Percentiles rank a stretch among this genome's conserved stretches.
phyloP scores from a whole-genome alignment of 2,113 vertebrate genomes.

The Lutjanus erythropterus region DNA sequence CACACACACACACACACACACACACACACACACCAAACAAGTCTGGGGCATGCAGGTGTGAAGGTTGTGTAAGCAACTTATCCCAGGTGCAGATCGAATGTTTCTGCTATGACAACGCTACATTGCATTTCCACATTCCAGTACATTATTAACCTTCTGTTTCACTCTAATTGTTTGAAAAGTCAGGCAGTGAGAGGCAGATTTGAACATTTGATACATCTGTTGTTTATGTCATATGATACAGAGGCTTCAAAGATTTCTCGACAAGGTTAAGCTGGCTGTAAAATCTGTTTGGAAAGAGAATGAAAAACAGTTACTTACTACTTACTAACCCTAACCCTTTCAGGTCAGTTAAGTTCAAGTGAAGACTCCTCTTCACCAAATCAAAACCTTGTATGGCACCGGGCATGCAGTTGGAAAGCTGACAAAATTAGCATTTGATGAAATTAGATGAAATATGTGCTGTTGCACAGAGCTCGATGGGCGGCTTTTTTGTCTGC shows the following conservation, averaged over 20 bases:
- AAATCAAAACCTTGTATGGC: not conserved
- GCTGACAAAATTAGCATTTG: slow-evolving; percentile 6
- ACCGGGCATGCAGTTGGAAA: not conserved
- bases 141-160: slow-evolving; percentile 48
- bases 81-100: slow-evolving; percentile 72
- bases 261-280: slow-evolving; percentile 57
- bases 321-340: too few species aligned
- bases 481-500: slow-evolving; percentile 7
- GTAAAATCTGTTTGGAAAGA: slow-evolving; percentile 36
- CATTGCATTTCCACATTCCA: slow-evolving; percentile 72
- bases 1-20: not conserved
- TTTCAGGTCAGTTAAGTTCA: slow-evolving; percentile 16
- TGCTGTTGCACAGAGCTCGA: not conserved
- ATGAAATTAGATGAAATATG: slow-evolving; percentile 23
- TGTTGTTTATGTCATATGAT: slow-evolving; percentile 52
- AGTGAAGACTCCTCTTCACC: not conserved
- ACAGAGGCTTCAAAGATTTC: slow-evolving; percentile 36
- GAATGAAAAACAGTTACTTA: slow-evolving; percentile 8
- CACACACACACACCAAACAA: slow-evolving; percentile 34
- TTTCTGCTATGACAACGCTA: slow-evolving; percentile 54
- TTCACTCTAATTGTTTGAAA: slow-evolving; percentile 44
- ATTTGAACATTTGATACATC: slow-evolving; percentile 50
- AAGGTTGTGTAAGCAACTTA: slow-evolving; percentile 68
- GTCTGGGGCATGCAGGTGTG: slow-evolving; percentile 66
- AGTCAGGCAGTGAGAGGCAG: slow-evolving; percentile 14